Evolutionary conservation across 2,888 invertebrate species (phyloP), one percentile per base, ranked within the genome.

Genomic region (Eumerus sabulonum): DNA sequence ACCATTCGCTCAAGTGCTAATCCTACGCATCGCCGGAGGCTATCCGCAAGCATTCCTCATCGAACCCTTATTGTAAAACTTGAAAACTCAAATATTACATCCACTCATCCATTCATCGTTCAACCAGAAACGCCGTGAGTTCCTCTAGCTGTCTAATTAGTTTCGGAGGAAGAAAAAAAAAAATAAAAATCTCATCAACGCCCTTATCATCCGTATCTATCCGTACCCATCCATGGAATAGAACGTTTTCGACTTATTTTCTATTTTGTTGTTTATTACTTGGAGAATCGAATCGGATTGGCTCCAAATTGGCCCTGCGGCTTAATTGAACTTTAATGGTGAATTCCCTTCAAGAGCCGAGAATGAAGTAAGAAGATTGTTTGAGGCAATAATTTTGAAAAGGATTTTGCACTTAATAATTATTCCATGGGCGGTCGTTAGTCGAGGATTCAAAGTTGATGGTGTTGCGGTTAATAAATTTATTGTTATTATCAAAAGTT

Each of bases 261-360:
- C 3, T 27, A 4, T 14, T 16, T 59, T 48, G 14, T 27, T 40
- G 17, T 12, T 19, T 19, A 38, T 64, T 53, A 16, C n/a, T 44
- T 19, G 50, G 56, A 48, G 62, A 62, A 62, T 50, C 59, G 48
- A 70, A 71, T 66, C 60, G 71, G 56, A 71, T 71, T 76, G 70
- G 38, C 47, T n/a, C 45, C 47, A 42, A 68, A 76, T 60, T 76
- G 63, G 63, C 27, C 76, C 27, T 13, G 71, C 44, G 71, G 76
- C 76, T 13, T 76, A 76, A 76, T 76, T 76, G 71, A 71, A 71
- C 60, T 66, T 76, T 76, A 76, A 71, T 76, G 66, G 50, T 14
- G 35, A 60, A 71, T 54, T 50, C 40, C 50, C 27, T 42, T 19
- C 50, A 47, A 57, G 70, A n/a, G 18, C 51, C 47, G 53, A 36